Evolutionary conservation across 2,888 invertebrate genomes (phyloP), one percentile per base, ranked within the genome.

Genomic region (Amaurobius ferox): DNA sequence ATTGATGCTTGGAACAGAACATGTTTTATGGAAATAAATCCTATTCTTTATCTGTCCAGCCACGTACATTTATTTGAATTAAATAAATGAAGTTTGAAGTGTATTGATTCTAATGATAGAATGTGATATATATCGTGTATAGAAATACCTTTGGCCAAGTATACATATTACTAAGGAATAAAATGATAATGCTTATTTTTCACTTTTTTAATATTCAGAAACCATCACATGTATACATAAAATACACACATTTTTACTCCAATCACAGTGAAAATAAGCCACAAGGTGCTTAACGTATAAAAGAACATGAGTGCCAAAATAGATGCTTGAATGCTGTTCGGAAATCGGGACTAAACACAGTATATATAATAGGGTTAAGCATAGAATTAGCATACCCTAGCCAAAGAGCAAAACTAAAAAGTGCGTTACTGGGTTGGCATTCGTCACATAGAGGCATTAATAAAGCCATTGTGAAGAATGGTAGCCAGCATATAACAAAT

Each of bases 381-480:
- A 97, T 95, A 66, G 96, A 96, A 92, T 97, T 97, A 91, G 96
- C 95, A 91, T 97, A 97, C 72, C 97, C 97, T 78, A 97, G 93
- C 97, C 97, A 97, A 66, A 96, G 93, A 91, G 96, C 95, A 90
- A 96, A 94, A 90, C 94, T 94, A 89, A 95, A 94, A 88, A 96
- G 92, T 90, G 94, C 93, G 88, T 94, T 94, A 91, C 95, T 95
- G 89, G 95, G 94, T 88, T 93, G 93, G 79, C 90, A 90, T 30
- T 85, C 55, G 7, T 77, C 87, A 88, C 96, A 97, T 85, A 97
- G 93, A 0, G 98, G 97, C 93, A 96, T 94, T 72, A 96, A 93
- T 39, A 97, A 92, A 0, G 97, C 97, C 92, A 96, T 94, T 79
- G 97, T 94, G 92, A 98, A 98, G 93, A 98, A 98, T n/a, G 98